These are phyloP conservation scores for Lasioglossum marginatum DNA, from an alignment of 2,888 invertebrate species.

Conservation along the genomic window DNA sequence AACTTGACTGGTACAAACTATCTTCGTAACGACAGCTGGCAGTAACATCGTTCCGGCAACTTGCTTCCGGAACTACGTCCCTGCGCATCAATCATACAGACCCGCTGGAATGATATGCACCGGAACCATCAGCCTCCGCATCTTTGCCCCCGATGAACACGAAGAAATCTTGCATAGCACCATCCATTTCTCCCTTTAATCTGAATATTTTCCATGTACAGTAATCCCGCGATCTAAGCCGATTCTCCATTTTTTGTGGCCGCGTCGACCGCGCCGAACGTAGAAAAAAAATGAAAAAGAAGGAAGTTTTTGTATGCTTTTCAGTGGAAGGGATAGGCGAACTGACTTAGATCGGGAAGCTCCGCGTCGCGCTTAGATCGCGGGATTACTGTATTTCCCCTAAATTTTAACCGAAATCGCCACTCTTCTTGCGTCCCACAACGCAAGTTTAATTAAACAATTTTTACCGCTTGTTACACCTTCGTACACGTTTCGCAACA, in stretches of 20 bases:
- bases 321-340: no score
- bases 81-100: constrained; percentile 63
- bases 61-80: constrained; percentile 49
- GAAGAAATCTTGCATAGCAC: background rate
- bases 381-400: no score
- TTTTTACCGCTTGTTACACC: background rate
- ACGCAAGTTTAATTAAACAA: no score
- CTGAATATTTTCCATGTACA: background rate
- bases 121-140: constrained; percentile 32
- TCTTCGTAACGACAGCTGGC: constrained; percentile 73
- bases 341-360: no score
- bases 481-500: background rate
- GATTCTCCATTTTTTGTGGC: no score
- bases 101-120: constrained; percentile 46
- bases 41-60: constrained; percentile 66
- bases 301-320: no score
- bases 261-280: no score
- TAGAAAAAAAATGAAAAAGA: no score
- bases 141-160: constrained; percentile 1
- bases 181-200: background rate
- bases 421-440: no score
- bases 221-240: no score
- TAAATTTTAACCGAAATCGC: no score
- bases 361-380: no score
- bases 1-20: constrained; percentile 76